Conservation (phyloP, 1,140 invertebrate species). For the Pygmarrhopalites habei region DNA sequence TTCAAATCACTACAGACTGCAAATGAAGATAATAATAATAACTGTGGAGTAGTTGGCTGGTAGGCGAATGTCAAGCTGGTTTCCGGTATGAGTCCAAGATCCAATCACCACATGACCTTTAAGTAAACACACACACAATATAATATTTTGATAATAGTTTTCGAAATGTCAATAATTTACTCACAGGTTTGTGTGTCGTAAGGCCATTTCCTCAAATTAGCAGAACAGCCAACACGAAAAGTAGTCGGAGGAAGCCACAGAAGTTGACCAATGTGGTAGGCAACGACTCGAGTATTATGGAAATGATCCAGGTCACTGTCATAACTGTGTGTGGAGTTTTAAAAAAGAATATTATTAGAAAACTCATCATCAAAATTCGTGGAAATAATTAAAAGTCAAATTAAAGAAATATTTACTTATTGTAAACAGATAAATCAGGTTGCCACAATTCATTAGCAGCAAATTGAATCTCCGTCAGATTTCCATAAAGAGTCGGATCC, state of each 20-base stretch:
- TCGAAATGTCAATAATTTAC: too few relatives aligned
- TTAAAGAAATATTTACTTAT: too few relatives aligned
- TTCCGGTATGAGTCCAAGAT: conserved; percentile 39
- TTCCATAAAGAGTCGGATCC: conserved; percentile 43
- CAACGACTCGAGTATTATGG: conserved; percentile 29
- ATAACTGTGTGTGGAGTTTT: conserved; percentile 15
- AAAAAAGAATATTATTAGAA: conserved; percentile 3
- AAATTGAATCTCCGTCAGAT: conserved; percentile 43
- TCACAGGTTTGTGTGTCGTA: conserved; percentile 38
- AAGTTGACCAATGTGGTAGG: conserved; percentile 14
- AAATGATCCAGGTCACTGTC: conserved; percentile 39
- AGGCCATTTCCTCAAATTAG: conserved; percentile 37
- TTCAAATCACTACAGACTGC: too few relatives aligned
- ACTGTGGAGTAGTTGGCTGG: conserved; percentile 24
- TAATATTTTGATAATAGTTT: too few relatives aligned
- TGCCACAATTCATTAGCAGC: conserved; percentile 44
- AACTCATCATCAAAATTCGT: too few relatives aligned
- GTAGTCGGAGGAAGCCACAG: conserved; percentile 36
- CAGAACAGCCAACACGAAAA: conserved; percentile 29
- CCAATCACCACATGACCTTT: conserved; percentile 32
- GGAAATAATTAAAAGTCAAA: too few relatives aligned
- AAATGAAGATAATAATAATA: too few relatives aligned
- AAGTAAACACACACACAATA: too few relatives aligned
- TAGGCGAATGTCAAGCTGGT: conserved; percentile 22
- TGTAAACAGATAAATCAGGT: conserved; percentile 47